Evolutionary conservation across 2,113 vertebrate species (phyloP).

Genomic region (Merops nubicus): DNA sequence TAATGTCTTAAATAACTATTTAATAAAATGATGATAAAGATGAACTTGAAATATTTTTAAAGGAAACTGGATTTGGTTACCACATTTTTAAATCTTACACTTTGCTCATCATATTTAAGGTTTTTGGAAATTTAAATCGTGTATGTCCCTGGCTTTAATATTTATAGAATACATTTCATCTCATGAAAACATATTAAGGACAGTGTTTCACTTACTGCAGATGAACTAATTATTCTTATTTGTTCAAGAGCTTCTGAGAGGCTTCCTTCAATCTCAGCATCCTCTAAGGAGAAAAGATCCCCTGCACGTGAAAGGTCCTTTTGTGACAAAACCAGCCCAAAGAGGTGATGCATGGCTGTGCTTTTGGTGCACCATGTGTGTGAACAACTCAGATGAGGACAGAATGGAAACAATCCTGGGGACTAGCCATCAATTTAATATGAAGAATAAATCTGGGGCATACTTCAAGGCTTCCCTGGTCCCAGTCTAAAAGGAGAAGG

Average conservation of each 20-base stretch:
- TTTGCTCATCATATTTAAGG: not conserved
- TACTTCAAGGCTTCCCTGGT: not conserved
- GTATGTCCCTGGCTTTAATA: not conserved
- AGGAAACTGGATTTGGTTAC: not conserved
- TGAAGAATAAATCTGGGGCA: not conserved
- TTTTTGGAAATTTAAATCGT: not conserved
- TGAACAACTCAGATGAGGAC: not conserved
- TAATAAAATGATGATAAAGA: not conserved
- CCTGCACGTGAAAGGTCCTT: slow-evolving; percentile 93
- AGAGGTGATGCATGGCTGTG: slow-evolving; percentile 90
- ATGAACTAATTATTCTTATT: slow-evolving; percentile 92
- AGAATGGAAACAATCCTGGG: not conserved
- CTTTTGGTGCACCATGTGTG: not conserved
- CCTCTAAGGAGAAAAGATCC: slow-evolving; percentile 94
- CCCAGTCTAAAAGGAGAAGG: not conserved
- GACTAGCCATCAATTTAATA: accelerated
- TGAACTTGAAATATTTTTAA: not conserved
- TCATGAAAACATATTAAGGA: not conserved
- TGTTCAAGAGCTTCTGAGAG: slow-evolving; percentile 92
- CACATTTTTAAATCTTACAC: not conserved
- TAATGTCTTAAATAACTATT: not conserved
- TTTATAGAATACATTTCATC: not conserved
- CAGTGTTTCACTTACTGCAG: slow-evolving; percentile 78
- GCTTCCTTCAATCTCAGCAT: slow-evolving; percentile 89
- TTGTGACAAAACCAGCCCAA: slow-evolving; percentile 89